A percentile compares a stretch with the other conserved stretches of the same genome.
phyloP scores from a whole-genome alignment of 2,113 vertebrate genomes.

The Variabilichromis moorii region DNA sequence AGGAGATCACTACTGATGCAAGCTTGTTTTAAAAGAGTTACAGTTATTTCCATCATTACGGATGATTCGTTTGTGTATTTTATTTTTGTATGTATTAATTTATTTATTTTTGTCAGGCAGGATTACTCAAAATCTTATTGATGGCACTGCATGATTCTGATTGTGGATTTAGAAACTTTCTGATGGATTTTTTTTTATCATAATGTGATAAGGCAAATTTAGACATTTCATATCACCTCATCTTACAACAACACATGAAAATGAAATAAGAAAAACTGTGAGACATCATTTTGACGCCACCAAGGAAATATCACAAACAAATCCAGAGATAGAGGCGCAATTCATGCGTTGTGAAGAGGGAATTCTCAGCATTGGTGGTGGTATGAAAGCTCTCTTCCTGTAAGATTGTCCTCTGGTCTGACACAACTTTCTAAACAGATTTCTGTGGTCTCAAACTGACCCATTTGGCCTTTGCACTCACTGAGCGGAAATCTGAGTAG shows the following conservation, averaged over 20 bases:
- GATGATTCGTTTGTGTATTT: not conserved
- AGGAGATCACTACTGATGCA: not conserved
- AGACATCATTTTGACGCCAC: not conserved
- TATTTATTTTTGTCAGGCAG: not conserved
- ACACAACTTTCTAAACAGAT: not conserved
- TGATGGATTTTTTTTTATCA: not conserved
- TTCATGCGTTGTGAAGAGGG: not conserved
- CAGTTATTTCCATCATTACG: accelerated
- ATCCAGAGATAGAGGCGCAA: not conserved
- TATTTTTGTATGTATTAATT: not conserved
- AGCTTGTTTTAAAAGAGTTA: not conserved
- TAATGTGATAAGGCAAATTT: accelerated
- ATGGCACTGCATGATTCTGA: not conserved
- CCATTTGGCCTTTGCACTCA: conserved; percentile 34
- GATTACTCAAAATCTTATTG: not conserved
- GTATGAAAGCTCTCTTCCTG: not conserved
- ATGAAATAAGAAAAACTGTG: not conserved
- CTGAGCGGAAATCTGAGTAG: conserved; percentile 13
- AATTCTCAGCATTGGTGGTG: not conserved
- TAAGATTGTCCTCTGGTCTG: not conserved
- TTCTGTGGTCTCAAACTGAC: conserved; percentile 6
- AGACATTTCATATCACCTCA: not conserved
- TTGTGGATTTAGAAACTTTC: not conserved
- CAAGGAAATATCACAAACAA: not conserved
- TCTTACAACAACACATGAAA: not conserved